These are phyloP conservation scores for Brachionus plicatilis DNA, from an alignment of 1,140 invertebrate species.

Conservation along the genomic window DNA sequence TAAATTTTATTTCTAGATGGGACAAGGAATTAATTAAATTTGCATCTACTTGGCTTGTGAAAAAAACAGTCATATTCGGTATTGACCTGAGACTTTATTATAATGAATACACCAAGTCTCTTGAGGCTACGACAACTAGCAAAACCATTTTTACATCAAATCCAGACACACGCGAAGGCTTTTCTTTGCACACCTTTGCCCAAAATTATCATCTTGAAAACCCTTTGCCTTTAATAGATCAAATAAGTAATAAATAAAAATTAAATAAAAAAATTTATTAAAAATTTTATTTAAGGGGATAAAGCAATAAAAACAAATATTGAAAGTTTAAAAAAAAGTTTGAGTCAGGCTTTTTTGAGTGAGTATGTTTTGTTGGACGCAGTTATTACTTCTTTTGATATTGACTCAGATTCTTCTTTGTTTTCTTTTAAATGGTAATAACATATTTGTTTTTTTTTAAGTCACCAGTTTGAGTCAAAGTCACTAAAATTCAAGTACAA, in stretches of 20 bases:
- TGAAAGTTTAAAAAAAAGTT: background rate
- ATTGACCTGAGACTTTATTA: background rate
- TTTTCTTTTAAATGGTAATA: slow-evolving; percentile 27
- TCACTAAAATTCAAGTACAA: no score
- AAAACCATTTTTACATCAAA: slow-evolving; percentile 5
- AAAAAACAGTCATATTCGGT: slow-evolving; percentile 16
- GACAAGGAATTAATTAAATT: slow-evolving; percentile 34
- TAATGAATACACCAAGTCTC: slow-evolving; percentile 5
- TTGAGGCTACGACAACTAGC: background rate
- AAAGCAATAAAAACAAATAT: slow-evolving; percentile 19
- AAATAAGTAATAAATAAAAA: slow-evolving; percentile 3
- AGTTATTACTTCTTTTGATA: background rate
- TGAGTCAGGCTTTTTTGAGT: slow-evolving; percentile 9
- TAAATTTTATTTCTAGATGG: background rate
- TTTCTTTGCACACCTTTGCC: background rate
- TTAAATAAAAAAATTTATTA: background rate
- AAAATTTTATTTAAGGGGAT: background rate
- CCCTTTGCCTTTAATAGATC: background rate
- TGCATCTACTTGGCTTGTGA: background rate
- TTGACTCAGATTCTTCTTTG: background rate
- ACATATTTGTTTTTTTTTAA: no score
- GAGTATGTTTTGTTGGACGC: slow-evolving; percentile 6
- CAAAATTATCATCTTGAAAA: background rate
- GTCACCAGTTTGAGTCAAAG: no score
- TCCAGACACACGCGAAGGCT: slow-evolving; percentile 21